A percentile compares a stretch with the other conserved stretches of the same genome.
Conservation (phyloP, 2,113 vertebrate genomes). For the Micronycteris hirsuta region DNA sequence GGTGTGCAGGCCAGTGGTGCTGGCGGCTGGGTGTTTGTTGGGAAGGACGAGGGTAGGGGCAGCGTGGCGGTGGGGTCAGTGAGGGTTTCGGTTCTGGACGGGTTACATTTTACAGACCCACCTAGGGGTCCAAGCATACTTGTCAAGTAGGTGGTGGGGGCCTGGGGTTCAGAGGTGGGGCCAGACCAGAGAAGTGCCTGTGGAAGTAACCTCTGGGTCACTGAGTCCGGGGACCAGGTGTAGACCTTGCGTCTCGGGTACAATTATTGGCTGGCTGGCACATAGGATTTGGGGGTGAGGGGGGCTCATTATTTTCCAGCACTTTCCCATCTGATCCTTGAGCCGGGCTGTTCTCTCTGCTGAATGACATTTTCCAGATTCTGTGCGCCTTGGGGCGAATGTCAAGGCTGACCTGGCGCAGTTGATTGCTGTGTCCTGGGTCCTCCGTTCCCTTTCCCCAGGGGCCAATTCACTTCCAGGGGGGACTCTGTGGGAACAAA, state of each 20-base stretch:
- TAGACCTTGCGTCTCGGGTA: neutral
- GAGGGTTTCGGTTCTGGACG: neutral
- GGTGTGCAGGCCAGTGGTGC: too few relatives aligned
- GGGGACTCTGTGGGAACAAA: slow-evolving; percentile 31
- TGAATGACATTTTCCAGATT: neutral
- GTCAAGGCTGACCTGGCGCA: neutral
- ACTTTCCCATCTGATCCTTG: neutral
- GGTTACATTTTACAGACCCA: neutral
- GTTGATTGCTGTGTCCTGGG: neutral
- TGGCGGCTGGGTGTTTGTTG: neutral
- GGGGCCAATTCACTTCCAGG: slow-evolving; percentile 23
- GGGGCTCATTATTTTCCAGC: neutral
- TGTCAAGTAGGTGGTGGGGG: neutral
- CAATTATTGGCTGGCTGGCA: neutral
- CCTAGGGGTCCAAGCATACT: neutral
- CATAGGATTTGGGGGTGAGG: neutral
- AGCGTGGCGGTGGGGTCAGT: rapidly evolving
- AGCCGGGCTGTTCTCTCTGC: neutral
- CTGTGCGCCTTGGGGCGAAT: neutral
- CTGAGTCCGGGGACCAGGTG: neutral
- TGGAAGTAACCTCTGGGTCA: neutral
- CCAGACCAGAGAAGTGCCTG: neutral
- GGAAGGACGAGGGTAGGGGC: neutral
- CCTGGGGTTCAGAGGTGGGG: neutral
- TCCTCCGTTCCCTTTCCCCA: slow-evolving; percentile 19